A percentile compares a stretch with the other conserved stretches of the same genome.
Evolutionary conservation across 2,797 vertebrate species (phyloP).

Genomic region (Scolopax rusticola): DNA sequence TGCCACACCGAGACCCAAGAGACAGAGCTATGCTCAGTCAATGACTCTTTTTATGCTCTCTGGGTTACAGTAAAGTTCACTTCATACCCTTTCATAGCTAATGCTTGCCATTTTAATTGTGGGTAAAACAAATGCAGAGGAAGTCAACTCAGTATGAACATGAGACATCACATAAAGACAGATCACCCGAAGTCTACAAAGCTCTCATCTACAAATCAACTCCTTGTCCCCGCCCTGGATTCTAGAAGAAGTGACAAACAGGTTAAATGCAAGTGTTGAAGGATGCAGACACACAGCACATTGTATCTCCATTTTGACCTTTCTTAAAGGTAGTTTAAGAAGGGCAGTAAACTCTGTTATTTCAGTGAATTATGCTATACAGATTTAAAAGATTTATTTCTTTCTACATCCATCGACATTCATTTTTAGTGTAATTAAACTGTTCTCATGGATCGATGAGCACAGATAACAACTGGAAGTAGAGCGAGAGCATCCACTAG

Average conservation of each 20-base stretch:
- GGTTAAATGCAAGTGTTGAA: background rate
- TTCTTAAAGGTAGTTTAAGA: background rate
- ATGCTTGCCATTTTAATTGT: background rate
- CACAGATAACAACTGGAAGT: conserved; percentile 44
- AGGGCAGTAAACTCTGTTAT: background rate
- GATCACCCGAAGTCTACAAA: background rate
- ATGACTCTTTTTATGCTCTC: background rate
- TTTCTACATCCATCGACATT: conserved; percentile 28
- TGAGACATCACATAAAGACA: background rate
- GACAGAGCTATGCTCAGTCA: background rate
- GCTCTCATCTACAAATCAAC: background rate
- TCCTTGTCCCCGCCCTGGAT: background rate
- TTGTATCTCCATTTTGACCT: background rate
- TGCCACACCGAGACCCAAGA: background rate
- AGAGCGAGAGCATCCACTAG: background rate
- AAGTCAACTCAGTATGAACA: background rate
- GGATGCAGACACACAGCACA: background rate
- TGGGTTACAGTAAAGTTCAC: background rate
- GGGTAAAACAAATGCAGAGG: conserved; percentile 2
- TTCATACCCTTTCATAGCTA: background rate
- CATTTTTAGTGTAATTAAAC: conserved; percentile 68
- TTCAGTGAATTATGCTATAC: background rate
- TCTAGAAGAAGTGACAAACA: background rate
- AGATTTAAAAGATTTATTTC: conserved; percentile 62
- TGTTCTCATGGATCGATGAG: conserved; percentile 47